phyloP scores from a whole-genome alignment of 2,888 invertebrate genomes.

The Dichetophora obliterata region DNA sequence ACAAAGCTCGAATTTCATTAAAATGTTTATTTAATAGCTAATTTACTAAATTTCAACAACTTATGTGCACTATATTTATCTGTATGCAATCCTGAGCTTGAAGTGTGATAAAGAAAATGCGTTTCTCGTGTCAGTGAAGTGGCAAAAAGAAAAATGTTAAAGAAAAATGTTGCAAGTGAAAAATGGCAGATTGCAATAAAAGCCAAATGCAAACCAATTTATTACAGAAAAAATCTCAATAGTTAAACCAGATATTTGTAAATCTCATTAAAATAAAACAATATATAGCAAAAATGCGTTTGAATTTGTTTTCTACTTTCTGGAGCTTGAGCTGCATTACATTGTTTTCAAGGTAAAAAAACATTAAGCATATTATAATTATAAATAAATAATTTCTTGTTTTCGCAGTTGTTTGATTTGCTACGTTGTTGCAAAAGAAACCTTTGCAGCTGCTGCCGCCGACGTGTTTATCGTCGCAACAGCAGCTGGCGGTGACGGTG shows the following conservation, averaged over 20 bases:
- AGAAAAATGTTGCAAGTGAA: constrained; percentile 26
- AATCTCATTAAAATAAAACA: constrained; percentile 1
- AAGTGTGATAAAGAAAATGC: constrained; percentile 39
- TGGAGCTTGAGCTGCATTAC: constrained; percentile 49
- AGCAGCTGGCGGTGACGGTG: too few relatives aligned
- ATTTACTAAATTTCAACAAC: constrained; percentile 14
- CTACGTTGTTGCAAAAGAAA: constrained; percentile 51
- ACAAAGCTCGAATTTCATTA: constrained; percentile 13
- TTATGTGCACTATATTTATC: constrained; percentile 29
- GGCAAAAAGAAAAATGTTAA: constrained; percentile 32
- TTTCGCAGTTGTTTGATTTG: constrained; percentile 49
- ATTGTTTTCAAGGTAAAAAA: constrained; percentile 50
- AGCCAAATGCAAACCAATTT: too few relatives aligned
- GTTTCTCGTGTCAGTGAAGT: constrained; percentile 41
- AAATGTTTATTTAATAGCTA: constrained; percentile 12
- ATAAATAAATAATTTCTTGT: not conserved
- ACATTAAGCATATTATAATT: not conserved
- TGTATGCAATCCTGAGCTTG: constrained; percentile 29
- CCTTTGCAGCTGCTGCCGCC: constrained; percentile 42
- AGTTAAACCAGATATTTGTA: not conserved
- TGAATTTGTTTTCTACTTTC: constrained; percentile 46
- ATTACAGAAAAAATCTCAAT: not conserved
- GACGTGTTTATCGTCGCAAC: constrained; percentile 35
- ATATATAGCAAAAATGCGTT: constrained; percentile 45
- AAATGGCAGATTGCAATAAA: constrained; percentile 31